Percentiles rank a stretch among this genome's conserved stretches.
phyloP scores from a whole-genome alignment of 2,888 invertebrate genomes.

The Eutolmus rufibarbis region DNA sequence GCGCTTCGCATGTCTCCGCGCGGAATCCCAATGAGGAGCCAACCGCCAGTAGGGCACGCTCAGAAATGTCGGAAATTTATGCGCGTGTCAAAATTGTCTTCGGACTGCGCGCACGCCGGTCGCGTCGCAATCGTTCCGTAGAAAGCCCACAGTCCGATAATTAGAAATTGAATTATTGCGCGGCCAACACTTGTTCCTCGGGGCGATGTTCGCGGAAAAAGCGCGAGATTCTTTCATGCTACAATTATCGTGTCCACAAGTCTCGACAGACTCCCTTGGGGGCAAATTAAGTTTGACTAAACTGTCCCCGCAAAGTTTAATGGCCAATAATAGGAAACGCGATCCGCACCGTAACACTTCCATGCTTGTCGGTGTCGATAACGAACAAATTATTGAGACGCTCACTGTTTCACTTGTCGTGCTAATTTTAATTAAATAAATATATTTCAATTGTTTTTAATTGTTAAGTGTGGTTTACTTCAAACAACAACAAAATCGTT shows the following conservation, averaged over 20 bases:
- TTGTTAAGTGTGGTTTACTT: background rate
- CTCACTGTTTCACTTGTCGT: background rate
- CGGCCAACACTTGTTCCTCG: background rate
- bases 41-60: conserved; percentile 41
- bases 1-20: background rate
- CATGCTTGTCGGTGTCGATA: background rate
- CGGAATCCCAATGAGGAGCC: conserved; percentile 17
- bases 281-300: conserved; percentile 26
- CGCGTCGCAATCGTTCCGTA: background rate
- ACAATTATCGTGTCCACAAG: conserved; percentile 8
- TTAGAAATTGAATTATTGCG: conserved; percentile 17
- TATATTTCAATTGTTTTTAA: background rate
- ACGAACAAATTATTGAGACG: background rate
- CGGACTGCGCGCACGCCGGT: background rate
- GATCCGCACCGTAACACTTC: background rate
- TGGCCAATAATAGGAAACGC: background rate
- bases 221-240: background rate
- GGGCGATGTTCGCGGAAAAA: background rate
- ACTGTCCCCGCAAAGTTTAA: background rate
- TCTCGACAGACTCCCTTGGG: background rate
- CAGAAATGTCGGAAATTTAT: conserved; percentile 44
- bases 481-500: background rate
- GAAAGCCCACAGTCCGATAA: conserved; percentile 2
- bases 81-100: conserved; percentile 43
- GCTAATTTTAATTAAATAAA: background rate